Percentiles rank a stretch among this genome's conserved stretches.
Evolutionary conservation across 2,888 invertebrate genomes (phyloP).

Genomic region (Agrotis clavis): DNA sequence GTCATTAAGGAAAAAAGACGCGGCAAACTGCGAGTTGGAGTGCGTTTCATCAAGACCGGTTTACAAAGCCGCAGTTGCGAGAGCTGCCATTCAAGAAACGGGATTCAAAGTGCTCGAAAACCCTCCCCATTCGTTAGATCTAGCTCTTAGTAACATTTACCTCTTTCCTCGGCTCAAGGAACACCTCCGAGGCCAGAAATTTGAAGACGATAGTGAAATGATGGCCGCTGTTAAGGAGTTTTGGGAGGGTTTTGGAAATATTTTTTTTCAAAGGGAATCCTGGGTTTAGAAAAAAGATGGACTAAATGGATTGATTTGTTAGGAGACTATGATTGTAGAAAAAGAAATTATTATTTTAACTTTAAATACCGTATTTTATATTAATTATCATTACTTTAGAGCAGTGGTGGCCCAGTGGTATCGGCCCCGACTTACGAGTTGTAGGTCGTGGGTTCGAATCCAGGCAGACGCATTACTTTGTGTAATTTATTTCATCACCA

Average conservation of each 20-base stretch:
- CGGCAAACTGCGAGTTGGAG: no score
- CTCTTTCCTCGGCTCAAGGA: neutral
- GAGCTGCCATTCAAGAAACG: neutral
- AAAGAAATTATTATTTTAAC: neutral
- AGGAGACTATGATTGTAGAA: neutral
- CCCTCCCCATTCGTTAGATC: neutral
- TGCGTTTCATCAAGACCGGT: no score
- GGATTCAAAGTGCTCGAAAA: constrained; percentile 7
- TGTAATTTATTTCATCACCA: no score
- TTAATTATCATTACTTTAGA: no score
- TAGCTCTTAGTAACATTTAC: neutral
- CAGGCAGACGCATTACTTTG: no score
- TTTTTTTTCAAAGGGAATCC: neutral
- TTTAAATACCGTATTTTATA: neutral
- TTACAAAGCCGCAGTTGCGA: neutral
- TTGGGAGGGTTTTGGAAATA: neutral
- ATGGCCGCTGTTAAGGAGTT: neutral
- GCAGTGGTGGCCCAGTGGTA: no score
- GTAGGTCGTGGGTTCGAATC: no score
- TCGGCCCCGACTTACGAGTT: no score
- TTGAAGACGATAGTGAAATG: neutral
- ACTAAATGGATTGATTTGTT: neutral
- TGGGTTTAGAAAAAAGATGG: neutral
- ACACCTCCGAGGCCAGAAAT: no score
- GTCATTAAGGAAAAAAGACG: no score